Percentiles rank a stretch among this genome's conserved stretches.
These are phyloP conservation scores for Fregetta grallaria DNA, from an alignment of 2,113 vertebrate species.

Conservation along the genomic window DNA sequence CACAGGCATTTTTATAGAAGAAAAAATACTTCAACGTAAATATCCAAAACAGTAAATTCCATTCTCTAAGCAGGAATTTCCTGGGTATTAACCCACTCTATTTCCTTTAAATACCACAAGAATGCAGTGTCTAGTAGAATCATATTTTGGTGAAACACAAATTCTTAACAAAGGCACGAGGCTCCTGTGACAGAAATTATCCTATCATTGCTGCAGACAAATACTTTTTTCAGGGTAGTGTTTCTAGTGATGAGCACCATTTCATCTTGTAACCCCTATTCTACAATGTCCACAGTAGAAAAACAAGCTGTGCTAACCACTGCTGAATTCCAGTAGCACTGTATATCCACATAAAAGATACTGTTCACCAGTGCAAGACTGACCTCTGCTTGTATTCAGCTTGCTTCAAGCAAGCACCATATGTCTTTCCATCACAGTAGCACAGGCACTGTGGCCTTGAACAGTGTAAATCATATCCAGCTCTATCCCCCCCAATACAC, in stretches of 20 bases:
- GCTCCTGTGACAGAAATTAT: background rate
- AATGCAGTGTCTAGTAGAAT: slow-evolving; percentile 27
- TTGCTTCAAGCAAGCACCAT: slow-evolving; percentile 38
- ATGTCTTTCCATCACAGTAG: slow-evolving; percentile 40
- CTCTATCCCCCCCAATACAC: background rate
- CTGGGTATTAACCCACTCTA: slow-evolving; percentile 19
- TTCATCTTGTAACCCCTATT: background rate
- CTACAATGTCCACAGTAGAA: background rate
- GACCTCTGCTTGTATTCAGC: slow-evolving; percentile 44
- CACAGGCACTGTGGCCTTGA: slow-evolving; percentile 7
- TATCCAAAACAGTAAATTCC: slow-evolving; percentile 36
- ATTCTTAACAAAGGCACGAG: background rate
- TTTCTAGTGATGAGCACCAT: background rate
- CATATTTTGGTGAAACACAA: background rate
- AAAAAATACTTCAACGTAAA: slow-evolving; percentile 20
- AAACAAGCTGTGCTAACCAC: background rate
- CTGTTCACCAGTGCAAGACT: slow-evolving; percentile 60
- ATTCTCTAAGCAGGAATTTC: slow-evolving; percentile 55
- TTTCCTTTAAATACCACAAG: slow-evolving; percentile 48
- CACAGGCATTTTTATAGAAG: background rate
- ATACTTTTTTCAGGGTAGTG: background rate
- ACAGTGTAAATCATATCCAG: background rate
- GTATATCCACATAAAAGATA: background rate
- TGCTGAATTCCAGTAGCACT: background rate
- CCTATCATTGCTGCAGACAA: background rate